Percentiles rank a stretch among this genome's conserved stretches.
phyloP scores from a whole-genome alignment of 2,113 vertebrate species.

The Callorhinus ursinus region DNA sequence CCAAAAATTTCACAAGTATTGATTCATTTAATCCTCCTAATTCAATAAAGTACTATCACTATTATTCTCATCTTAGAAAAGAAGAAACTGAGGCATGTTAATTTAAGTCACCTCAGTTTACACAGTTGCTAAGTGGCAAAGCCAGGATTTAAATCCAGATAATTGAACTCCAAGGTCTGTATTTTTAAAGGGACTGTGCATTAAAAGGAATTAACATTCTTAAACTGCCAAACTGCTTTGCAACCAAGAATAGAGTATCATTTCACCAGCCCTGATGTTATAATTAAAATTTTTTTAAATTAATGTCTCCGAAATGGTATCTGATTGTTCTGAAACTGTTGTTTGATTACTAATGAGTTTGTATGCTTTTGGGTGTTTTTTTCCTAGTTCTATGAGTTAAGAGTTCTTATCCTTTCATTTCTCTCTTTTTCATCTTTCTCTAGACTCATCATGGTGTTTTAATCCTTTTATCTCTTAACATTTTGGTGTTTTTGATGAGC shows the following conservation, averaged over 20 bases:
- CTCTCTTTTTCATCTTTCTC: background rate
- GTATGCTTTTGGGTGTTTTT: background rate
- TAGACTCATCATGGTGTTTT: background rate
- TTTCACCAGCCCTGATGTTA: background rate
- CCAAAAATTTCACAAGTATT: background rate
- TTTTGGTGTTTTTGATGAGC: background rate
- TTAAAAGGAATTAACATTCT: background rate
- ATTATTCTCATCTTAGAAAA: slow-evolving; percentile 5
- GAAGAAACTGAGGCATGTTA: background rate
- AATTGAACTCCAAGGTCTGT: background rate
- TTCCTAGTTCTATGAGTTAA: background rate
- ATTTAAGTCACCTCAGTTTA: background rate
- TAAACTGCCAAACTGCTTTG: background rate
- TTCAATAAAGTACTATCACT: background rate
- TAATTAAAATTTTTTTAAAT: background rate
- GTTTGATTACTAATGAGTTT: slow-evolving; percentile 18
- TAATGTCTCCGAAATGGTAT: background rate
- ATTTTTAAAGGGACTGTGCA: background rate
- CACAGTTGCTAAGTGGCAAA: background rate
- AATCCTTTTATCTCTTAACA: background rate
- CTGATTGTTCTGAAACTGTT: background rate
- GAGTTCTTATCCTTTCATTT: background rate
- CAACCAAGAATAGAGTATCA: background rate
- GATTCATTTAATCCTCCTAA: background rate
- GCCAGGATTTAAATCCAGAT: background rate